Conservation (phyloP, 1,140 invertebrate species). For the Drosophila repleta region DNA sequence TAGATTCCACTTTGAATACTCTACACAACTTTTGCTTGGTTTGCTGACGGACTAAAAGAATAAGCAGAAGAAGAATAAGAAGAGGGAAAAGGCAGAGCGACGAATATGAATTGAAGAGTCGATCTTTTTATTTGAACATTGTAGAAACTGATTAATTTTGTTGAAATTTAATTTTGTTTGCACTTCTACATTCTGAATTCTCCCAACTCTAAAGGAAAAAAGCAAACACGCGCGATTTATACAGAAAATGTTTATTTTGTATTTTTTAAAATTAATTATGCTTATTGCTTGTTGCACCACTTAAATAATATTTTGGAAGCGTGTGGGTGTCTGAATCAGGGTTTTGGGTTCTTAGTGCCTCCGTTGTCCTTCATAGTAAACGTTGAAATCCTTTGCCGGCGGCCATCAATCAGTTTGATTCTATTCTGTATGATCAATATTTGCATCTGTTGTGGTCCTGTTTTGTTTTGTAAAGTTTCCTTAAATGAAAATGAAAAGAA, state of each 20-base stretch:
- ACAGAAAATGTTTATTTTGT: constrained; percentile 10
- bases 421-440: constrained; percentile 71
- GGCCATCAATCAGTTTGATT: constrained; percentile 72
- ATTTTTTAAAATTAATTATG: constrained; percentile 14
- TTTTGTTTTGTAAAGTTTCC: constrained; percentile 83
- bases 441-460: constrained; percentile 81
- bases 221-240: constrained; percentile 1
- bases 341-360: constrained; percentile 76
- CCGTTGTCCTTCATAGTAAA: constrained; percentile 68
- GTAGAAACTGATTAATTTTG: constrained; percentile 72
- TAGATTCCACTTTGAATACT: constrained; percentile 14
- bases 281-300: constrained; percentile 10
- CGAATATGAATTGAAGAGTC: constrained; percentile 53
- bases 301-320: constrained; percentile 26
- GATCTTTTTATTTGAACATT: constrained; percentile 35
- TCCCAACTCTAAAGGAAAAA: constrained; percentile 8
- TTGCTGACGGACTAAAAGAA: constrained; percentile 46
- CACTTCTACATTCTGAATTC: constrained; percentile 40
- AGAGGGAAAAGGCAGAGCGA: background rate
- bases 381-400: constrained; percentile 69
- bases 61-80: background rate
- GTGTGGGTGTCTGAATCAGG: constrained; percentile 44
- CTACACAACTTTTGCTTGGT: constrained; percentile 48
- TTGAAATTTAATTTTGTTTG: constrained; percentile 76
- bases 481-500: constrained; percentile 74